phyloP scores from a whole-genome alignment of 2,888 invertebrate species.

The Andrena fulva region DNA sequence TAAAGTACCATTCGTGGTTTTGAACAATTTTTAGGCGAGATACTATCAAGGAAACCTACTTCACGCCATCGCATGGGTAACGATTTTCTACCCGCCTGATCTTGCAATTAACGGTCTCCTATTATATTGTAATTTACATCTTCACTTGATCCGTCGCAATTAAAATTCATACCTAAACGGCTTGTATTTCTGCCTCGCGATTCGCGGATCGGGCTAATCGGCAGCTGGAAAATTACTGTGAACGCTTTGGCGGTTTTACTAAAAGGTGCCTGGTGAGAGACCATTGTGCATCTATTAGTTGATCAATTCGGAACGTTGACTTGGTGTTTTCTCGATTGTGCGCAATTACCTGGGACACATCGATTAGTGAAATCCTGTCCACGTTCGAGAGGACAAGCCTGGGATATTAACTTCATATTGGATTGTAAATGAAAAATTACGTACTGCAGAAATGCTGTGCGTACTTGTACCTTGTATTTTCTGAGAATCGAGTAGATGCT shows the following conservation, averaged over 20 bases:
- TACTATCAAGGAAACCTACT: not conserved
- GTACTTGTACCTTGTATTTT: not conserved
- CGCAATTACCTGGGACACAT: not conserved
- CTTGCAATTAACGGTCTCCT: not conserved
- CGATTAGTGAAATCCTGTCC: not conserved
- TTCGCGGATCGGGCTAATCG: no score
- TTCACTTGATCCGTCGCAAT: no score
- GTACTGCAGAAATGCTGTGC: not conserved
- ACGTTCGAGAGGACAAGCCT: not conserved
- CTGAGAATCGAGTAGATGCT: not conserved
- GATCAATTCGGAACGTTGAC: no score
- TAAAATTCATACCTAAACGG: no score
- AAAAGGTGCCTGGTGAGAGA: no score
- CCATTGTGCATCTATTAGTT: no score
- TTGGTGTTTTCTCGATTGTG: not conserved
- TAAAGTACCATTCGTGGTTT: not conserved
- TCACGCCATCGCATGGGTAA: not conserved
- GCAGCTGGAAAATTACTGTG: no score
- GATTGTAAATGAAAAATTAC: conserved; percentile 1
- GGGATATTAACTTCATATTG: conserved; percentile 13
- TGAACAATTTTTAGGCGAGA: not conserved
- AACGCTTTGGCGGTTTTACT: no score
- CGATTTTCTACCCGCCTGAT: not conserved
- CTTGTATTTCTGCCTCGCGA: no score
- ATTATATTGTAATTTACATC: not conserved